Percentiles rank a stretch among this genome's conserved stretches.
These are phyloP conservation scores for Sicus ferrugineus DNA, from an alignment of 2,888 invertebrate species.

Conservation along the genomic window DNA sequence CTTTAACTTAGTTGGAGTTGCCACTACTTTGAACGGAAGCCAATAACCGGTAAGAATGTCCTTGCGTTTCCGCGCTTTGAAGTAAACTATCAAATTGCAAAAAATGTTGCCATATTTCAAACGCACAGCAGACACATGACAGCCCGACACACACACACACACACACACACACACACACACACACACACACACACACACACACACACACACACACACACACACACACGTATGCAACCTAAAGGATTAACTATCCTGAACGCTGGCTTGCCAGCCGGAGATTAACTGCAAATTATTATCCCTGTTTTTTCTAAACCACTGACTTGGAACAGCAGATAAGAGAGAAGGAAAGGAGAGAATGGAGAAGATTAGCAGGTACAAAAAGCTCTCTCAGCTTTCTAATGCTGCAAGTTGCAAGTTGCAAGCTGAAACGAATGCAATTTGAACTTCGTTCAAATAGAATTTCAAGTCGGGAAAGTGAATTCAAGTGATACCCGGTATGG, in stretches of 20 bases:
- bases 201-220: neutral
- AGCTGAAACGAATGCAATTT: too few species aligned
- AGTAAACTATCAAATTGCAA: neutral
- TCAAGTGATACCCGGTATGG: too few species aligned
- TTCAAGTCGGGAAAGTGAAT: too few species aligned
- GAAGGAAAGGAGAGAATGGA: neutral
- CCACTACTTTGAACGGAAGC: too few species aligned
- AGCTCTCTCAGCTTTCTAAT: too few species aligned
- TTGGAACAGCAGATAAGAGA: conserved; percentile 24
- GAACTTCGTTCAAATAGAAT: too few species aligned
- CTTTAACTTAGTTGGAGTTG: neutral
- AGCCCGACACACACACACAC: neutral
- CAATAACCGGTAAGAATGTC: too few species aligned
- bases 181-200: neutral
- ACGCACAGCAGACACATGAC: neutral
- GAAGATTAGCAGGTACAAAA: neutral
- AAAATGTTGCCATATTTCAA: conserved; percentile 5
- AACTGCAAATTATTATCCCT: conserved; percentile 23
- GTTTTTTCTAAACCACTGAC: conserved; percentile 18
- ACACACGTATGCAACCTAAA: neutral
- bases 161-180: neutral
- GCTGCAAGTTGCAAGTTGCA: too few species aligned
- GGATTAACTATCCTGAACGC: neutral
- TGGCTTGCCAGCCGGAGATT: conserved; percentile 2
- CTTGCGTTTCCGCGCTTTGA: neutral